phyloP scores from a whole-genome alignment of 2,797 vertebrate genomes.

The Sylvia borin region DNA sequence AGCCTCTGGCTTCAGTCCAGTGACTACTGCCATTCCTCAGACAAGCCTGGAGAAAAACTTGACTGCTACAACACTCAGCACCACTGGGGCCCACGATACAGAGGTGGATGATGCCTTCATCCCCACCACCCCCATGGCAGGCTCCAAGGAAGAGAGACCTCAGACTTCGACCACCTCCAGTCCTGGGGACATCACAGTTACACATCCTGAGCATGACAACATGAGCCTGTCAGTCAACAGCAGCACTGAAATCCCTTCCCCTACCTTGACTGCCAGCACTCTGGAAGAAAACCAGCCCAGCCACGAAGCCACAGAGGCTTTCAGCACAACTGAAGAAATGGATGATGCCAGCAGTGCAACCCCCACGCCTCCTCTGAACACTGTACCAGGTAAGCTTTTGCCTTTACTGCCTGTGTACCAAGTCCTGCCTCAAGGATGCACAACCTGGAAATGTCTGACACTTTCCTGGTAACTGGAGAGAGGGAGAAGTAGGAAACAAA shows the following conservation, averaged over 20 bases:
- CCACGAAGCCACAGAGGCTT: neutral
- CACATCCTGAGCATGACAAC: neutral
- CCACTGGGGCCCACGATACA: neutral
- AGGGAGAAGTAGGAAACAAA: neutral
- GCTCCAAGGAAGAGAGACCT: neutral
- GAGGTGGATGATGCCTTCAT: neutral
- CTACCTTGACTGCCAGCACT: neutral
- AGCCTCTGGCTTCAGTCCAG: neutral
- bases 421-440: neutral
- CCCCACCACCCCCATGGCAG: neutral
- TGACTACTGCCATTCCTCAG: neutral
- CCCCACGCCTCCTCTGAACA: neutral
- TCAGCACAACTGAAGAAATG: neutral
- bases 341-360: neutral
- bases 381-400: conserved; percentile 28
- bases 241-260: neutral
- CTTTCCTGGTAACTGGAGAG: neutral
- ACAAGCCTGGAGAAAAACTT: conserved; percentile 8
- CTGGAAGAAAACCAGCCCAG: conserved; percentile 2
- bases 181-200: neutral
- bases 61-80: neutral
- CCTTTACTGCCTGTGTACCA: neutral
- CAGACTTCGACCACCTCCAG: neutral
- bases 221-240: neutral
- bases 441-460: neutral